Conservation (phyloP, 2,888 invertebrate species). For the Acanthococcus lagerstroemiae region DNA sequence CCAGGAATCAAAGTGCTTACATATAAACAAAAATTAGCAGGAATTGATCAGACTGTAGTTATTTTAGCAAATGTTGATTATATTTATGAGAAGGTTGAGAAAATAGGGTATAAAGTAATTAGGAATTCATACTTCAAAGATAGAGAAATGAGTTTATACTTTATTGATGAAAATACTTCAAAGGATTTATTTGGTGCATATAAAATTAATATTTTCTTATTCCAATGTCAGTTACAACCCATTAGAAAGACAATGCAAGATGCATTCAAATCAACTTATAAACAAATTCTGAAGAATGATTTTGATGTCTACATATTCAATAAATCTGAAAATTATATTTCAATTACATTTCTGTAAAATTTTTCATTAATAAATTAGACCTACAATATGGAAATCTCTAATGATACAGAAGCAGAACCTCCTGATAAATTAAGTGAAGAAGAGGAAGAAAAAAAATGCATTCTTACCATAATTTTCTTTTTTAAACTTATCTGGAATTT, state of each 20-base stretch:
- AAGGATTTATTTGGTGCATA: conserved; percentile 1
- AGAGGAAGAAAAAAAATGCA: background rate
- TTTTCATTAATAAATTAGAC: conserved; percentile 1
- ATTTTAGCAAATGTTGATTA: background rate
- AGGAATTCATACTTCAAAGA: conserved; percentile 2
- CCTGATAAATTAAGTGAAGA: background rate
- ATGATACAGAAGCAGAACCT: background rate
- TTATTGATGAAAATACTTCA: background rate
- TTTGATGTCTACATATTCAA: background rate
- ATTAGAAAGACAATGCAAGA: background rate
- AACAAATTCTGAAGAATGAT: background rate
- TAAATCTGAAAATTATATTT: background rate
- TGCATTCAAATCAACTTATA: background rate
- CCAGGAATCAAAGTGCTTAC: background rate
- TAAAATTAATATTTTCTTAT: background rate
- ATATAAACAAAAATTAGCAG: background rate
- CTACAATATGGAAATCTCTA: background rate
- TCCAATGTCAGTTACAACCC: background rate
- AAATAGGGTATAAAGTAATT: background rate
- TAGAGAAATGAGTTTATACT: background rate
- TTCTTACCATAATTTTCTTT: background rate
- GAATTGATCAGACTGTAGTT: background rate
- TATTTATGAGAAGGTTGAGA: background rate
- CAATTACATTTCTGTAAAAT: conserved; percentile 1
- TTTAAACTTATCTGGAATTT: background rate